phyloP scores from a whole-genome alignment of 2,797 vertebrate species.

The Amazonetta brasiliensis region DNA sequence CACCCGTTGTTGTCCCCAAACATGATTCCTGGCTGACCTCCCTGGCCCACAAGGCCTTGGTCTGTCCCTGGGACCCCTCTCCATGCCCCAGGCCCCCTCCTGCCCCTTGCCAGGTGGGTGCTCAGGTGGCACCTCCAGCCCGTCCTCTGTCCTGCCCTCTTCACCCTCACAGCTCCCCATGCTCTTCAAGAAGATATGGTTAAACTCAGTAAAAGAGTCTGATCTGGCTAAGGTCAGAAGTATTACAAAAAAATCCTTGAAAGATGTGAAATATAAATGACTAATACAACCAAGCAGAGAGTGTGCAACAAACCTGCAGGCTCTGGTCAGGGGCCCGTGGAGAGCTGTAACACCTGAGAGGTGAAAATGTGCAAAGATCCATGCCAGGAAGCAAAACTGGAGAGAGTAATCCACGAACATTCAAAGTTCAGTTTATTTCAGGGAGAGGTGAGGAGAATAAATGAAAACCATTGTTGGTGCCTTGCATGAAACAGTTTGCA shows the following conservation, averaged over 20 bases:
- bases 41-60: not conserved
- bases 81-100: not conserved
- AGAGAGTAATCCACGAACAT: not conserved
- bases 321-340: accelerated
- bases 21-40: not conserved
- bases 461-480: not conserved
- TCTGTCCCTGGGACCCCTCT: not conserved
- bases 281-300: not conserved
- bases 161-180: not conserved
- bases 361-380: constrained; percentile 52
- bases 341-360: constrained; percentile 17
- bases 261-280: not conserved
- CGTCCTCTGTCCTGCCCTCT: not conserved
- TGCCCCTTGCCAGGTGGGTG: not conserved
- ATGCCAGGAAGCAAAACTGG: not conserved
- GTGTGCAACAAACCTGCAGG: accelerated
- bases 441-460: not conserved
- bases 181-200: not conserved
- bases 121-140: too few relatives aligned
- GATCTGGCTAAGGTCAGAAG: not conserved
- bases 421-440: not conserved
- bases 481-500: not conserved
- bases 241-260: not conserved
- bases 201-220: not conserved
- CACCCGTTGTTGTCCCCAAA: not conserved